Conservation (phyloP, 2,113 vertebrate genomes). For the Barbus barbus region DNA sequence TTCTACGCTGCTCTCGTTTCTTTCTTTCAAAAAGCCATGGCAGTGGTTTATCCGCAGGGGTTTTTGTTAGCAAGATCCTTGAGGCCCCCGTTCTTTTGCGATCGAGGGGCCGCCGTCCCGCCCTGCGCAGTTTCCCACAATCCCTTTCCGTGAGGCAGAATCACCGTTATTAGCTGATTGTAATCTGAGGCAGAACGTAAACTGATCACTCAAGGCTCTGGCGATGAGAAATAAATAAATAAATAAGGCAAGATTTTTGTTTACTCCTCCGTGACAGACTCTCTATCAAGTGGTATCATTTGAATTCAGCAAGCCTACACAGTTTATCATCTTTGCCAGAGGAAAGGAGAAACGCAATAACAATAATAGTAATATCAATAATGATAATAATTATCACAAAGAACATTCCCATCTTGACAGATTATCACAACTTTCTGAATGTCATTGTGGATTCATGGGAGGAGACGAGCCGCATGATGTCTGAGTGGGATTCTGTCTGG, state of each 20-base stretch:
- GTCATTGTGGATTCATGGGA: conserved; percentile 43
- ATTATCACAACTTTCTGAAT: conserved; percentile 45
- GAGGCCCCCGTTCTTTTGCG: not conserved
- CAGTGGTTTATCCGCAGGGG: conserved; percentile 39
- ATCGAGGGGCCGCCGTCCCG: not conserved
- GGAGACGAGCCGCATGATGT: conserved; percentile 16
- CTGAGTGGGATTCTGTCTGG: conserved; percentile 32
- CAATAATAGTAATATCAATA: conserved; percentile 52
- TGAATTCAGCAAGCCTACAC: conserved; percentile 54
- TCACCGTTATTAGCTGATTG: conserved; percentile 49
- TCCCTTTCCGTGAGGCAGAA: conserved; percentile 33
- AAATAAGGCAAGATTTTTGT: conserved; percentile 46
- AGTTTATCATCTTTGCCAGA: conserved; percentile 50
- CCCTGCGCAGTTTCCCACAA: conserved; percentile 42
- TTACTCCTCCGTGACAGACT: conserved; percentile 56
- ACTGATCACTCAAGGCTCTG: not conserved
- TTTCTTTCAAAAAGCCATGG: conserved; percentile 39
- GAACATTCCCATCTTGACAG: conserved; percentile 50
- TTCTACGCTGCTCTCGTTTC: conserved; percentile 18
- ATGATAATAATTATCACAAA: conserved; percentile 51
- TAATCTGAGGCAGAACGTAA: conserved; percentile 36
- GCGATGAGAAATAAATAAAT: conserved; percentile 39
- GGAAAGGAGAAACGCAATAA: conserved; percentile 37
- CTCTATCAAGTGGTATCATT: conserved; percentile 59
- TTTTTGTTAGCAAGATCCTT: conserved; percentile 41